Conservation (phyloP, 2,888 invertebrate species). For the Agriotes lineatus region DNA sequence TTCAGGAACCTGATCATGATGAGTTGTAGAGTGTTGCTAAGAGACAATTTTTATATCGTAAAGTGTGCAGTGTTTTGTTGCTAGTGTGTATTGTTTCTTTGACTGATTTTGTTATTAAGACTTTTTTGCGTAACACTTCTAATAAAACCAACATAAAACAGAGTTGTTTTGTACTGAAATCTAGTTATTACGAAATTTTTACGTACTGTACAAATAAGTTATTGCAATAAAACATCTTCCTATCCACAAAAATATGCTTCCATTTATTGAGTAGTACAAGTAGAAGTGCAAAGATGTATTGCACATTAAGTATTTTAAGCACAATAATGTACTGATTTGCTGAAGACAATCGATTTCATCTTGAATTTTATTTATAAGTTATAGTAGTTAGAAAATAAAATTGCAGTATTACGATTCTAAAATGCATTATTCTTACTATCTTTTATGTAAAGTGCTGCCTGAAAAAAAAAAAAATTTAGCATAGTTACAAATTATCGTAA, state of each 20-base stretch:
- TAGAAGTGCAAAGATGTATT: no score
- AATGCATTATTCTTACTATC: no score
- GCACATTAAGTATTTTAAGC: no score
- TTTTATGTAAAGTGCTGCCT: no score
- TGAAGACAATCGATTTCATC: no score
- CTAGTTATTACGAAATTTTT: conserved; percentile 28
- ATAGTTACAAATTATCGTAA: no score
- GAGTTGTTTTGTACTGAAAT: conserved; percentile 33
- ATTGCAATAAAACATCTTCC: conserved; percentile 32
- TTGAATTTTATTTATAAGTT: no score
- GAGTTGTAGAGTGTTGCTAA: conserved; percentile 67
- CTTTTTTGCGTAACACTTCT: conserved; percentile 58
- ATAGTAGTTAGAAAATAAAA: no score
- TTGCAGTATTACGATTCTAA: no score
- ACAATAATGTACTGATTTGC: no score
- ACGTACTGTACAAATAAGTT: conserved; percentile 42
- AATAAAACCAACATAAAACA: conserved; percentile 53
- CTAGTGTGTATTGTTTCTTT: conserved; percentile 64
- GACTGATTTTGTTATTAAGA: conserved; percentile 64
- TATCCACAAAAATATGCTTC: not conserved
- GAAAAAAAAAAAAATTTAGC: no score
- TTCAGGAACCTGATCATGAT: conserved; percentile 69
- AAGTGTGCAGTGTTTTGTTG: conserved; percentile 64
- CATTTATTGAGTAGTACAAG: no score
- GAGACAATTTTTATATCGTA: conserved; percentile 62